Evolutionary conservation across 2,888 invertebrate species (phyloP), one percentile per base, ranked within the genome.

Genomic region (Mythimna loreyi): DNA sequence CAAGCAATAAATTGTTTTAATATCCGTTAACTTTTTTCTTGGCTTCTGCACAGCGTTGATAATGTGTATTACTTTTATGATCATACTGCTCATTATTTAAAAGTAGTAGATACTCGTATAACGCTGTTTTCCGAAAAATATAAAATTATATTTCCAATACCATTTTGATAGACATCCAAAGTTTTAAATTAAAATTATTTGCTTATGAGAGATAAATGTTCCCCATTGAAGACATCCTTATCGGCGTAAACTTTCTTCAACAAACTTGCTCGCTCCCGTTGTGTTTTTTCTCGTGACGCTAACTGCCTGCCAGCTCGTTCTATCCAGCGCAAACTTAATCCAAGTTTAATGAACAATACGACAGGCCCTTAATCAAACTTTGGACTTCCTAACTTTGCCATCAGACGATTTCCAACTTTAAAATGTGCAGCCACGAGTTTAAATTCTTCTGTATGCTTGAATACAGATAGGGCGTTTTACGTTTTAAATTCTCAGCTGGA

Each of bases 281-380:
- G 85, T 92, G 90, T 93, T 93, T 94, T 93, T 94, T 92, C 89
- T 85, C 87, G 84, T 90, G 91, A 91, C 94, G 94, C 94, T 96
- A 96, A 96, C 96, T 96, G 96, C 92, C 93, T 92, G 91, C 89
- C 92, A 92, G 94, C 96, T 96, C 96, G 96, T 96, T 96, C 89
- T 90, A 93, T 89, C 90, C 93, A 92, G 91, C 92, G 92, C 93
- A 94, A 96, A 94, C 95, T 96, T 94, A 96, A 96, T 96, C 95
- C 95, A 96, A 96, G 94, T 96, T 96, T 95, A 96, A 96, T 96
- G 95, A 96, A 96, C 96, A 96, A 95, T 95, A 94, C 94, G 96
- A 96, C 96, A 95, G 96, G 91, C 94, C 94, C 93, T 96, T 96
- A 96, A 96, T 96, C 96, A 96, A 96, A 96, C 95, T 95, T 96